A percentile compares a stretch with the other conserved stretches of the same genome.
Conservation (phyloP, 2,113 vertebrate genomes). For the Prietella phreatophila region DNA sequence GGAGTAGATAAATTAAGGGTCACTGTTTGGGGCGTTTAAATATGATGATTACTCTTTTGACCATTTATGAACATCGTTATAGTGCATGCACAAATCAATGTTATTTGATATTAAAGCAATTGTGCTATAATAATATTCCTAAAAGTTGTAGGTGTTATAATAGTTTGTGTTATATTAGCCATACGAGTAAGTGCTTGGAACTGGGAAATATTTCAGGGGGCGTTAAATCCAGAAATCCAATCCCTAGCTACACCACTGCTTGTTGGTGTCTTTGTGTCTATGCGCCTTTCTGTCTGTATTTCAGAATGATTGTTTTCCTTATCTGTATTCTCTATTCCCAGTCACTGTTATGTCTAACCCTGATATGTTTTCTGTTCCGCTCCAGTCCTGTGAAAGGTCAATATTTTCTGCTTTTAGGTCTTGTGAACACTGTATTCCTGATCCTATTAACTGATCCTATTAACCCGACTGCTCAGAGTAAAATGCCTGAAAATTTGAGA, state of each 20-base stretch:
- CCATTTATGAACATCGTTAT: neutral
- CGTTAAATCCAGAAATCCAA: neutral
- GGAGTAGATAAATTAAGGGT: neutral
- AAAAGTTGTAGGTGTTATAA: neutral
- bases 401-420: neutral
- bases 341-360: constrained; percentile 1
- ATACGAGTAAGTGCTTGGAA: neutral
- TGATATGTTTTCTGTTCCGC: constrained; percentile 8
- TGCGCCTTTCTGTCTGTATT: neutral
- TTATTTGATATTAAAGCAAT: neutral
- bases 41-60: neutral
- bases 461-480: neutral
- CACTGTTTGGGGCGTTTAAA: neutral
- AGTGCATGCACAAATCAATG: neutral
- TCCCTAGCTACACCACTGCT: neutral
- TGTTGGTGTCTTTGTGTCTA: neutral
- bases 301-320: neutral
- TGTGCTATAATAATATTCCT: neutral
- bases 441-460: neutral
- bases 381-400: neutral
- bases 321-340: neutral
- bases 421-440: neutral
- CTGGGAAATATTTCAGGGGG: neutral
- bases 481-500: neutral
- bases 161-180: neutral